These are phyloP conservation scores for Microvelia longipes DNA, from an alignment of 1,140 invertebrate species.

Conservation along the genomic window DNA sequence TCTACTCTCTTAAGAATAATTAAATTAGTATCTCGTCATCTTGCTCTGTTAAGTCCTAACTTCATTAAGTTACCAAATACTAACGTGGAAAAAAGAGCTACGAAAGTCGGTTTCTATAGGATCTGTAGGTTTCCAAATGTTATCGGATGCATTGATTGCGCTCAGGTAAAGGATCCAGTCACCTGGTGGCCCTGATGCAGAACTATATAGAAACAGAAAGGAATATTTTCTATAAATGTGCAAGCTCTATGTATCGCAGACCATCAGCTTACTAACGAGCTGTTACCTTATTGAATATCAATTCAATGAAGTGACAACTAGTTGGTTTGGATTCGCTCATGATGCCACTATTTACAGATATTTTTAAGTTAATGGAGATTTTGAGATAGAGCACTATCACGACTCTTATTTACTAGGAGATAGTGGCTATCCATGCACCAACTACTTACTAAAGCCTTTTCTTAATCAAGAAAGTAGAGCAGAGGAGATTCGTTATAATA, in stretches of 20 bases:
- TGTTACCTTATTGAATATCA: too few relatives aligned
- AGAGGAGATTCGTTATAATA: background rate
- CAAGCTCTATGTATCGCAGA: constrained; percentile 27
- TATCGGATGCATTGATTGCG: background rate
- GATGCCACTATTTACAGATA: background rate
- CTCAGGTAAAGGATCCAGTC: background rate
- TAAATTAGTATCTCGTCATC: background rate
- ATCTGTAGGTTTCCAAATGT: background rate
- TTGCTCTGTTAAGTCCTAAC: background rate
- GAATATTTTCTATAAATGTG: constrained; percentile 31
- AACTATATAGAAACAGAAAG: constrained; percentile 31
- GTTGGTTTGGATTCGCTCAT: background rate
- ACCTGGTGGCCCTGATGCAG: constrained; percentile 26
- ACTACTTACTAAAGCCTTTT: background rate
- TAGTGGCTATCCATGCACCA: background rate
- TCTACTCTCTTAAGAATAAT: background rate
- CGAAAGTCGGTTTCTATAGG: background rate
- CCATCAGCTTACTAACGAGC: background rate
- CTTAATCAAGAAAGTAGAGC: background rate
- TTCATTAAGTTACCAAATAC: background rate
- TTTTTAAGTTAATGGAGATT: background rate
- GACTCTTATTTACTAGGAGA: background rate
- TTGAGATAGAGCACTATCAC: background rate
- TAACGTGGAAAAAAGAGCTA: background rate
- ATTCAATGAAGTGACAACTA: background rate